Percentiles rank a stretch among this genome's conserved stretches.
These are phyloP conservation scores for Philereme transversata DNA, from an alignment of 2,888 invertebrate species.

Conservation along the genomic window DNA sequence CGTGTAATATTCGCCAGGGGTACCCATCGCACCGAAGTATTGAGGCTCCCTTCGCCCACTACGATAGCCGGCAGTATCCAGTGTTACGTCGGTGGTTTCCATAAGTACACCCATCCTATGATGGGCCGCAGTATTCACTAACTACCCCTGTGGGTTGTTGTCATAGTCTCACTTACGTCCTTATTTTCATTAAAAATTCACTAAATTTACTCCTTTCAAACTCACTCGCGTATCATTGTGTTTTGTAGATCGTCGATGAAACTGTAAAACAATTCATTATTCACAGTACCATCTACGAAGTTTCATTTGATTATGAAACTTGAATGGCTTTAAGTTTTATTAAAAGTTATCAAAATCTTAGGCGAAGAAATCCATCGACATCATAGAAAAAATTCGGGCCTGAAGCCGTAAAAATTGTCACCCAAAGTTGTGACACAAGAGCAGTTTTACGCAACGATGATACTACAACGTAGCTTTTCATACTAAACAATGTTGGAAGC, in stretches of 20 bases:
- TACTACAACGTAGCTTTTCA: conserved; percentile 23
- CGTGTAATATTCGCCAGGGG: conserved; percentile 65
- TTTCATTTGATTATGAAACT: conserved; percentile 16
- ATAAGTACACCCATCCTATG: conserved; percentile 82
- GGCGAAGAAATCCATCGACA: conserved; percentile 37
- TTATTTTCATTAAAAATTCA: conserved; percentile 45
- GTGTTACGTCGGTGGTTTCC: conserved; percentile 76
- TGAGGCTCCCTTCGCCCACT: conserved; percentile 58
- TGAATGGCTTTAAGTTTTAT: conserved; percentile 37
- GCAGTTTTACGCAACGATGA: conserved; percentile 13
- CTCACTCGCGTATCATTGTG: conserved; percentile 41
- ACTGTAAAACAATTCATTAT: conserved; percentile 35
- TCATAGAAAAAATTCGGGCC: conserved; percentile 39
- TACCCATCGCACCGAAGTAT: conserved; percentile 67
- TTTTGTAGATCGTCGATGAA: conserved; percentile 16
- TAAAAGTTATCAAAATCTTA: conserved; percentile 35
- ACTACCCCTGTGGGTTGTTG: conserved; percentile 53
- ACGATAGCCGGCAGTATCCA: conserved; percentile 68
- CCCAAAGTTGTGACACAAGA: conserved; percentile 16
- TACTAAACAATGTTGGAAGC: conserved; percentile 16
- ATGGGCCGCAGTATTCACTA: conserved; percentile 56
- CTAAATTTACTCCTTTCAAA: conserved; percentile 11
- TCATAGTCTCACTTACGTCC: conserved; percentile 52
- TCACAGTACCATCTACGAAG: conserved; percentile 20
- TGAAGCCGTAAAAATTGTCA: conserved; percentile 27